phyloP scores from a whole-genome alignment of 37 sponge, comb jelly and placozoan genomes.

The Oscarella lobularis region DNA sequence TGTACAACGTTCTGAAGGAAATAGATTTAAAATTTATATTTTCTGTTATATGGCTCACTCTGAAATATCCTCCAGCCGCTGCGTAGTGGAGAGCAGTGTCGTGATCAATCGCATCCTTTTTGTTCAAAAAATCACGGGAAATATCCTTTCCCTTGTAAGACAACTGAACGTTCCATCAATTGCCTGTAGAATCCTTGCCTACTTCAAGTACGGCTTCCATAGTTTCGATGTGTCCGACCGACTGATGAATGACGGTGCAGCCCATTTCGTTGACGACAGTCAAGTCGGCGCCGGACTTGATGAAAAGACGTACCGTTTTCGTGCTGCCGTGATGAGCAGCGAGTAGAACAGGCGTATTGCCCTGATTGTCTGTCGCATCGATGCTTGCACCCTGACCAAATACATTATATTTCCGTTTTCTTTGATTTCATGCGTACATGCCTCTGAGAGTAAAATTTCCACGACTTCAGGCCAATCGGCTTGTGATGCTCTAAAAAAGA shows the following conservation, averaged over 20 bases:
- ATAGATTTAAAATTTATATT: no score
- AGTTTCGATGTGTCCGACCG: not conserved
- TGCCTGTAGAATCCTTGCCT: no score
- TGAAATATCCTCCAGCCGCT: not conserved
- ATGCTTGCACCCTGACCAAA: not conserved
- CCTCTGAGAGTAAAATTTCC: not conserved
- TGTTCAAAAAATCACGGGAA: not conserved
- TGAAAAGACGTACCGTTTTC: not conserved
- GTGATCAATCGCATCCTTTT: not conserved
- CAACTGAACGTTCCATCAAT: no score
- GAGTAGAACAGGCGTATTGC: not conserved
- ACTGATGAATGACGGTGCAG: not conserved
- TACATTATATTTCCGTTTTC: no score
- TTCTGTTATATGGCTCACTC: not conserved
- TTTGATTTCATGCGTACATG: no score
- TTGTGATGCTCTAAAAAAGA: no score
- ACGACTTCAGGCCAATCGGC: not conserved
- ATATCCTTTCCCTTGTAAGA: not conserved
- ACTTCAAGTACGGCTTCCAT: not conserved
- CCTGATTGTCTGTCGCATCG: not conserved
- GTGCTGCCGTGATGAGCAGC: not conserved
- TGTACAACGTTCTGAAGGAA: constrained; percentile 1
- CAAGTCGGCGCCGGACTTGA: not conserved
- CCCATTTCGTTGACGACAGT: not conserved
- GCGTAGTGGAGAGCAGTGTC: not conserved